A percentile compares a stretch with the other conserved stretches of the same genome.
Conservation (phyloP, 2,888 invertebrate species). For the Rhagium mordax region DNA sequence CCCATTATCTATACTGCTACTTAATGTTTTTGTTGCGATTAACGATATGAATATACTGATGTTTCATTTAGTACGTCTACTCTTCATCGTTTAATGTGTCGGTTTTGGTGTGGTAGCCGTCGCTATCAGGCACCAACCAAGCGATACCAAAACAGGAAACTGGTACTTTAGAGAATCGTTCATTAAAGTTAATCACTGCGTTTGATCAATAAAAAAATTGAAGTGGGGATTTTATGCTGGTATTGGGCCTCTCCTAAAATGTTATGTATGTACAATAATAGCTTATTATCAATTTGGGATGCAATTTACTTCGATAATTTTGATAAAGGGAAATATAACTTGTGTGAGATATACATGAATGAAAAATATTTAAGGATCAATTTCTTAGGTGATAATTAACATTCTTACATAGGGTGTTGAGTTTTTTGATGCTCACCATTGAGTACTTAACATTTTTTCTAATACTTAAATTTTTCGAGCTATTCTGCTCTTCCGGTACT, state of each 20-base stretch:
- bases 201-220: neutral
- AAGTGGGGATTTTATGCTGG: neutral
- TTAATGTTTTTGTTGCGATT: slow-evolving; percentile 28
- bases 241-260: neutral
- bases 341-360: too few species aligned
- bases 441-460: too few species aligned
- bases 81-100: neutral
- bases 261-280: neutral
- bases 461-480: too few species aligned
- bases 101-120: neutral
- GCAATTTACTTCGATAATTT: too few species aligned
- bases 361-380: too few species aligned
- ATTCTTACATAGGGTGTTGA: too few species aligned
- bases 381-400: too few species aligned
- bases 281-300: too few species aligned
- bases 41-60: slow-evolving; percentile 26
- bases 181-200: neutral
- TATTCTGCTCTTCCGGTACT: too few species aligned
- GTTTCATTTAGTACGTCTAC: slow-evolving; percentile 22
- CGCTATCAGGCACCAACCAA: neutral
- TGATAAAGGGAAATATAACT: too few species aligned
- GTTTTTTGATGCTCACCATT: too few species aligned
- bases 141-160: neutral
- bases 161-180: neutral
- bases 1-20: slow-evolving; percentile 22